Percentiles rank a stretch among this genome's conserved stretches.
Conservation (phyloP, 2,113 vertebrate species). For the Gila orcuttii region DNA sequence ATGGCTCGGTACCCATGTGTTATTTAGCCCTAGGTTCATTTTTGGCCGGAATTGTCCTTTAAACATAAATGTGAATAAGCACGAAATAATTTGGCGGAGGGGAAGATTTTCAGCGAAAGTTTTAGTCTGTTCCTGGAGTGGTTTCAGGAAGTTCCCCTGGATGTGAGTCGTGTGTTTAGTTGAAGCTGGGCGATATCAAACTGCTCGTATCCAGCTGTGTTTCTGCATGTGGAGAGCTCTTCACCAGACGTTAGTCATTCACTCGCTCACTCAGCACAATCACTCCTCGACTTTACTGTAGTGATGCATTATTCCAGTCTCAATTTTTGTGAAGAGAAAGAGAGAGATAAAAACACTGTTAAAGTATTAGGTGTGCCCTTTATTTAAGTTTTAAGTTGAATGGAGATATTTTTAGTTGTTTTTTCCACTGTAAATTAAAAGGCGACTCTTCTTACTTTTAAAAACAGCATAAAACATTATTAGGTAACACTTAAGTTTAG, state of each 20-base stretch:
- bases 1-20: no score
- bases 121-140: not conserved
- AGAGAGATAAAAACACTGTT: no score
- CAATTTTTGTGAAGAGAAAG: not conserved
- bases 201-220: not conserved
- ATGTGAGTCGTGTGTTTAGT: not conserved
- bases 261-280: not conserved
- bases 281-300: not conserved
- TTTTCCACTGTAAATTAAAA: no score
- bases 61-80: not conserved
- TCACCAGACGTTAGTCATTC: not conserved
- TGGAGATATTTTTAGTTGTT: no score
- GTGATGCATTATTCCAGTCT: not conserved
- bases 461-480: no score
- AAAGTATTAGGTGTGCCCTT: no score
- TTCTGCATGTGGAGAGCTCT: slow-evolving; percentile 15
- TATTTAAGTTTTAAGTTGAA: no score
- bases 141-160: not conserved
- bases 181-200: not conserved
- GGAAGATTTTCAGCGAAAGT: not conserved
- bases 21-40: no score
- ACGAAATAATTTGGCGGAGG: not conserved
- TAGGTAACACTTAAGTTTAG: no score
- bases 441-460: no score
- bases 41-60: no score